phyloP scores from a whole-genome alignment of 2,888 invertebrate genomes.

The Sarcophaga rosellei region DNA sequence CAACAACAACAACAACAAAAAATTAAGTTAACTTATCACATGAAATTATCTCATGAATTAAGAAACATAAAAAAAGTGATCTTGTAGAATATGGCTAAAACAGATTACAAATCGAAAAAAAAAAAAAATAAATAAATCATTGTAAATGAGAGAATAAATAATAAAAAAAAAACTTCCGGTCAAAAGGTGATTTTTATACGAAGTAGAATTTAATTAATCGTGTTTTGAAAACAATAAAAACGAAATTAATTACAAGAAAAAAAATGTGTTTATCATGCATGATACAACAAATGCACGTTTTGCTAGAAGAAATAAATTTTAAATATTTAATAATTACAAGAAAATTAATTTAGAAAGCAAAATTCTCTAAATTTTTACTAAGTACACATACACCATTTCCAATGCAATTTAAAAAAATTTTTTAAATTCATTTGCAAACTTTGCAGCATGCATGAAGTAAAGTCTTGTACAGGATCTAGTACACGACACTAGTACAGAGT shows the following conservation, averaged over 20 bases:
- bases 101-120: neutral
- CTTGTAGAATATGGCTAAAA: neutral
- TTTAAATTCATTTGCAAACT: too few relatives aligned
- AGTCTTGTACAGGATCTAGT: too few relatives aligned
- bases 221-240: neutral
- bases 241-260: neutral
- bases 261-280: neutral
- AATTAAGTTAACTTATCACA: neutral
- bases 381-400: too few relatives aligned
- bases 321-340: too few relatives aligned
- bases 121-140: neutral
- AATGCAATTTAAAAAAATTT: too few relatives aligned
- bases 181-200: slow-evolving; percentile 37
- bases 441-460: too few relatives aligned
- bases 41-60: slow-evolving; percentile 48
- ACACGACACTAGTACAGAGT: too few relatives aligned
- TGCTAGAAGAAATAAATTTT: too few relatives aligned
- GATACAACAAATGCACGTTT: neutral
- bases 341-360: too few relatives aligned
- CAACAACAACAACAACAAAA: too few relatives aligned
- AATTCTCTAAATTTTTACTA: too few relatives aligned
- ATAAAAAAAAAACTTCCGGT: slow-evolving; percentile 38
- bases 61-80: slow-evolving; percentile 18
- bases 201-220: too few relatives aligned
- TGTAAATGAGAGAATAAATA: neutral